Evolutionary conservation across 2,888 invertebrate species (phyloP).

Genomic region (Drosophila eohydei): DNA sequence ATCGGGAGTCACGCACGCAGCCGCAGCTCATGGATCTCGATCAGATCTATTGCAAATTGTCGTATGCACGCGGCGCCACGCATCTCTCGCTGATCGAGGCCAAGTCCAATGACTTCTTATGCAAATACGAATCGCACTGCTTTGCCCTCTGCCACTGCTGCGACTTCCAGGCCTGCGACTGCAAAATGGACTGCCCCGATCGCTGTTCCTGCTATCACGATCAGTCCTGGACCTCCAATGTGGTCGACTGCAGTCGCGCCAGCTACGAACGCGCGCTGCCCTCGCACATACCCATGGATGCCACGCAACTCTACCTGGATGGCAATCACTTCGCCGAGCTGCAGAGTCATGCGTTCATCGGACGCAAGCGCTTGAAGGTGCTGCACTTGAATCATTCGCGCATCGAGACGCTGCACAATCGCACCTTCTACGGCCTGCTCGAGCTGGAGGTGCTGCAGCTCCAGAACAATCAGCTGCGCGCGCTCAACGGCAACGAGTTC

Average conservation of each 20-base stretch:
- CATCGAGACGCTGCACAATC: conserved; percentile 93
- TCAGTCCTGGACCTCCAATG: conserved; percentile 96
- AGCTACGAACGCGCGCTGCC: conserved; percentile 93
- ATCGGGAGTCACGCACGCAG: conserved; percentile 92
- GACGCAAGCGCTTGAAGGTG: conserved; percentile 95
- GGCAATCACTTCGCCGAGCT: conserved; percentile 95
- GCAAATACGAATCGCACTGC: conserved; percentile 96
- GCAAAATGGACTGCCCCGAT: conserved; percentile 97
- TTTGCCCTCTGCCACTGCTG: conserved; percentile 98
- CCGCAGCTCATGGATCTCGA: conserved; percentile 95
- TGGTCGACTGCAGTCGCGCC: conserved; percentile 94
- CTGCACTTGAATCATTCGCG: conserved; percentile 95
- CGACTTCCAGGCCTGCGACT: conserved; percentile 98
- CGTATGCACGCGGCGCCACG: conserved; percentile 93
- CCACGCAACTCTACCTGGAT: conserved; percentile 96
- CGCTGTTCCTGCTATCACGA: conserved; percentile 98
- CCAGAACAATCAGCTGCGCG: conserved; percentile 93
- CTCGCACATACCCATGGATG: conserved; percentile 96
- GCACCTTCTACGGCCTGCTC: conserved; percentile 95
- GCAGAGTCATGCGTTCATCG: conserved; percentile 95
- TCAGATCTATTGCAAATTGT: conserved; percentile 94
- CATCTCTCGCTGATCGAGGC: conserved; percentile 94
- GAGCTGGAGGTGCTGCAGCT: conserved; percentile 93
- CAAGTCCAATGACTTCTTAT: conserved; percentile 95
- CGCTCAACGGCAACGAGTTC: conserved; percentile 93